Percentiles rank a stretch among this genome's conserved stretches.
Evolutionary conservation across 2,888 invertebrate species (phyloP).

Genomic region (Melinaea marsaeus): DNA sequence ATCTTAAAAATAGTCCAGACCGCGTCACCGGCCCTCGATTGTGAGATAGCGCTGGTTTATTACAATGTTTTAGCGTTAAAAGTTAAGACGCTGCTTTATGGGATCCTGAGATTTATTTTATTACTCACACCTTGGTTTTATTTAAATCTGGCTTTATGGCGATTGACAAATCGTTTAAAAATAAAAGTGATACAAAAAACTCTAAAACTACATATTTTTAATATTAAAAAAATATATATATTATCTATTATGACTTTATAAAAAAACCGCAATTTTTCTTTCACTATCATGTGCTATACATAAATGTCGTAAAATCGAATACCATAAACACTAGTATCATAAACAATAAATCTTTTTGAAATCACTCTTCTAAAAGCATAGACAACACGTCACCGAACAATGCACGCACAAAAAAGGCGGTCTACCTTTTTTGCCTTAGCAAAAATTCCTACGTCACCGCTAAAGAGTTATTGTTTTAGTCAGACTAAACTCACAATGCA

Average conservation of each 20-base stretch:
- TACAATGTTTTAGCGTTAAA: constrained; percentile 47
- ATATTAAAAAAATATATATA: too few relatives aligned
- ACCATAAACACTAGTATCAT: constrained; percentile 16
- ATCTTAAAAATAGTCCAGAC: constrained; percentile 10
- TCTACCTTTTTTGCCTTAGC: constrained; percentile 27
- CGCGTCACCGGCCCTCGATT: constrained; percentile 26
- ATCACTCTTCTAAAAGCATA: constrained; percentile 29
- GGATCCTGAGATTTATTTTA: constrained; percentile 45
- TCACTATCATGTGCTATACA: too few relatives aligned
- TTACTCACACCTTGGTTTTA: constrained; percentile 29
- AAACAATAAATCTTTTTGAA: constrained; percentile 31
- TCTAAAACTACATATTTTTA: not conserved
- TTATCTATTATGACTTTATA: too few relatives aligned
- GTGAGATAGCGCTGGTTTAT: constrained; percentile 39
- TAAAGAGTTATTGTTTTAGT: constrained; percentile 17
- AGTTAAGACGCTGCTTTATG: constrained; percentile 34
- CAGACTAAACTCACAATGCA: constrained; percentile 6
- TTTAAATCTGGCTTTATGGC: not conserved
- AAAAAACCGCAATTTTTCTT: too few relatives aligned
- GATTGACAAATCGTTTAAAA: constrained; percentile 5
- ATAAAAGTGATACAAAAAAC: not conserved
- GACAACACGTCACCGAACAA: constrained; percentile 30
- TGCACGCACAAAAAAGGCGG: constrained; percentile 26
- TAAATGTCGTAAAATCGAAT: not conserved
- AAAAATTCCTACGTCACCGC: constrained; percentile 24